A percentile compares a stretch with the other conserved stretches of the same genome.
These are phyloP conservation scores for Tribolium freemani DNA, from an alignment of 2,888 invertebrate species.

Conservation along the genomic window DNA sequence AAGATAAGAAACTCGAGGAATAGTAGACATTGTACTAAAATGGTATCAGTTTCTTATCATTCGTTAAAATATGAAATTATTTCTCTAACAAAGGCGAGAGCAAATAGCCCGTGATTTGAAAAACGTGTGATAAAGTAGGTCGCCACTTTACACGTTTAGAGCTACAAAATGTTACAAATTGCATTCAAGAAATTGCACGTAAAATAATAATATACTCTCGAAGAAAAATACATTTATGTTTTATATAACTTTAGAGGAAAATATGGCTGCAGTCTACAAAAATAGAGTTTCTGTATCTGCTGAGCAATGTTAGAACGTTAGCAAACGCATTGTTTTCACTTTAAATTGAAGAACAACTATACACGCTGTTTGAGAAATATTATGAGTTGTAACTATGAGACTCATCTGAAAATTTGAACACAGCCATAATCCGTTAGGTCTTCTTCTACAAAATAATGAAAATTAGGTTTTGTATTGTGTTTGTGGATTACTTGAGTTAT, in stretches of 20 bases:
- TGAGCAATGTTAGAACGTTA: not conserved
- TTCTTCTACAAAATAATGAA: no score
- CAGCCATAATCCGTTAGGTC: no score
- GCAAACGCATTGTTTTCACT: no score
- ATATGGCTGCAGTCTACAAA: not conserved
- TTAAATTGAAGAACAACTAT: no score
- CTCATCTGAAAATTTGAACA: no score
- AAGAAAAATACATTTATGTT: not conserved
- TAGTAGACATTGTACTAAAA: no score
- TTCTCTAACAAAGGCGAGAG: not conserved
- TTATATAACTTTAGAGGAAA: not conserved
- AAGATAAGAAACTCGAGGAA: no score
- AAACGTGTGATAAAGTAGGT: not conserved
- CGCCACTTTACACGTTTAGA: not conserved
- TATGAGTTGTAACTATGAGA: no score
- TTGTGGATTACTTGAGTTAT: no score
- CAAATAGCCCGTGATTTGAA: not conserved
- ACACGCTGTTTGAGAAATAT: no score
- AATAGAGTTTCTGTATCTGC: not conserved
- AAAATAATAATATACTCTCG: not conserved
- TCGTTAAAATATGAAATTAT: not conserved
- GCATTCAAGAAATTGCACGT: not conserved
- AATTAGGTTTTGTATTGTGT: no score
- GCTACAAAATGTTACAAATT: not conserved
- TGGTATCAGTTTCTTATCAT: not conserved